phyloP scores from a whole-genome alignment of 2,888 invertebrate species.

The Marronus borbonicus region DNA sequence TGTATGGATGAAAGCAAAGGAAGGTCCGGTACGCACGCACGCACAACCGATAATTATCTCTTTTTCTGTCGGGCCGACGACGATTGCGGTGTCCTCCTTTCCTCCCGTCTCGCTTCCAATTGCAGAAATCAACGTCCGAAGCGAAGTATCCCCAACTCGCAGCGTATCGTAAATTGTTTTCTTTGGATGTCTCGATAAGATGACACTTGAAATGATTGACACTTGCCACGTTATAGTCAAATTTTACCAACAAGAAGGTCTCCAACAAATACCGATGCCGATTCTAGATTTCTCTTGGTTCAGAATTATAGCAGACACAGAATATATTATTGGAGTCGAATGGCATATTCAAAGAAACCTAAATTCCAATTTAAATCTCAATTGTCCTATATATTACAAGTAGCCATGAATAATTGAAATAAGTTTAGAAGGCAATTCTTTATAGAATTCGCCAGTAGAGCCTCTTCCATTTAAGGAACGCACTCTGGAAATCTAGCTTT shows the following conservation, averaged over 20 bases:
- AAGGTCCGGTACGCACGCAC: conserved; percentile 16
- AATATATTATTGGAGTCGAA: too few relatives aligned
- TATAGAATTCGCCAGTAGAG: too few relatives aligned
- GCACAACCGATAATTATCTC: conserved; percentile 39
- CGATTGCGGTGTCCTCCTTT: background rate
- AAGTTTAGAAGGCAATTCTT: too few relatives aligned
- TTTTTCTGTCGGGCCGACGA: background rate
- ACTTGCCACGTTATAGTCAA: conserved; percentile 54
- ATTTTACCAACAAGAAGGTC: conserved; percentile 40
- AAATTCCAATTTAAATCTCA: too few relatives aligned
- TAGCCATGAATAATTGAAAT: too few relatives aligned
- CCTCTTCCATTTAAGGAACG: too few relatives aligned
- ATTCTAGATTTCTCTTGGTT: too few relatives aligned
- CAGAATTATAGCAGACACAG: too few relatives aligned
- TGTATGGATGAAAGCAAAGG: conserved; percentile 21
- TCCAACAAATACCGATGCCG: background rate
- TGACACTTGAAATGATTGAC: conserved; percentile 51
- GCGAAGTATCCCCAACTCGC: conserved; percentile 1
- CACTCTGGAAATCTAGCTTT: too few relatives aligned
- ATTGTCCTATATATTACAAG: too few relatives aligned
- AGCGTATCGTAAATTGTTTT: background rate
- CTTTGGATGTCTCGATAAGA: background rate
- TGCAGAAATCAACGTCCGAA: conserved; percentile 37
- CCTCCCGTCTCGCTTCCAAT: conserved; percentile 35
- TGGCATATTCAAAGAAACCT: too few relatives aligned